These are phyloP conservation scores for Sarcophaga bullata DNA, from an alignment of 1,140 invertebrate species.

Conservation along the genomic window DNA sequence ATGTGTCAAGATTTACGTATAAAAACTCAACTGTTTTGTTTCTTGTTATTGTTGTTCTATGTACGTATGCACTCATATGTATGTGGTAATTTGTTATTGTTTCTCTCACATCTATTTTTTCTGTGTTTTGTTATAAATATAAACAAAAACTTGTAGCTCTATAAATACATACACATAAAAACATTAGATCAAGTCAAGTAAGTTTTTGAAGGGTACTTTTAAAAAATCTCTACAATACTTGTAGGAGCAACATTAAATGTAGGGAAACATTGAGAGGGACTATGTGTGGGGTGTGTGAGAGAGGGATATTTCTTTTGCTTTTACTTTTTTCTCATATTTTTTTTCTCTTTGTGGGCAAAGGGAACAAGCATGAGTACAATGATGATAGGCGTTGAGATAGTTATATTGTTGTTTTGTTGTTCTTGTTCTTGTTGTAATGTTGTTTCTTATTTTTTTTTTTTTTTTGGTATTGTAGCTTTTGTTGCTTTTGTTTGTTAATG, in stretches of 20 bases:
- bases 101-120: neutral
- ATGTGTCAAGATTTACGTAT: conserved; percentile 15
- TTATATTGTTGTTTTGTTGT: too few species aligned
- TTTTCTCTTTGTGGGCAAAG: too few species aligned
- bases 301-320: too few species aligned
- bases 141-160: neutral
- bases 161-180: neutral
- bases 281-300: too few species aligned
- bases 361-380: too few species aligned
- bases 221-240: conserved; percentile 17
- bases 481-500: neutral
- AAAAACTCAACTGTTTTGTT: neutral
- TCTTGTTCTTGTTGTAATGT: too few species aligned
- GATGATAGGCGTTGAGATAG: too few species aligned
- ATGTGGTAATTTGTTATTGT: neutral
- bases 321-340: too few species aligned
- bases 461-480: neutral
- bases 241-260: neutral
- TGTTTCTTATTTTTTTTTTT: too few species aligned
- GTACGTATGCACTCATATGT: neutral
- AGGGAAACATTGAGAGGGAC: neutral
- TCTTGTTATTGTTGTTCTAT: neutral
- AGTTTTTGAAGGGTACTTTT: neutral
- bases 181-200: conserved; percentile 24
- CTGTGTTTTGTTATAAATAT: neutral